Evolutionary conservation across 2,797 vertebrate species (phyloP).

Genomic region (Hydrocynus forskahlii): DNA sequence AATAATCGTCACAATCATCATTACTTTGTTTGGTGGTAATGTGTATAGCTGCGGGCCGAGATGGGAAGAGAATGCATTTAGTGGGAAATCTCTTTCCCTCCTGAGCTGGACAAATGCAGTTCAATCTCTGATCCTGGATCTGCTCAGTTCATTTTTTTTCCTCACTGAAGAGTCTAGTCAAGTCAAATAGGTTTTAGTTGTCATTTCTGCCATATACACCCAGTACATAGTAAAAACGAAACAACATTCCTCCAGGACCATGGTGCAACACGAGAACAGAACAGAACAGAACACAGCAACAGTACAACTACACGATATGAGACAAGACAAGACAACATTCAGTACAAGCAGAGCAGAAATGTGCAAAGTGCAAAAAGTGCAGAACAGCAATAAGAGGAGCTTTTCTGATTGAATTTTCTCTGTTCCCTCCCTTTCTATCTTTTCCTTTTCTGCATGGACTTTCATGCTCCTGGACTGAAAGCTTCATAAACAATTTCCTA

Average conservation of each 20-base stretch:
- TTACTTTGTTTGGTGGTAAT: conserved; percentile 70
- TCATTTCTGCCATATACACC: too few species aligned
- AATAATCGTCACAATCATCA: conserved; percentile 75
- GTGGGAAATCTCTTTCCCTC: conserved; percentile 50
- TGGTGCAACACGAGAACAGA: too few species aligned
- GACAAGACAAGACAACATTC: too few species aligned
- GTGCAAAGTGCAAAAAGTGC: too few species aligned
- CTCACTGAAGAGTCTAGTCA: conserved; percentile 27
- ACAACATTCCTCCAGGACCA: too few species aligned
- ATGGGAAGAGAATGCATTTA: conserved; percentile 57
- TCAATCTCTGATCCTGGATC: conserved; percentile 75
- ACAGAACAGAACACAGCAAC: too few species aligned
- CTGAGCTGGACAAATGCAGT: conserved; percentile 57
- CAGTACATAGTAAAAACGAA: too few species aligned
- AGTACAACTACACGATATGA: too few species aligned
- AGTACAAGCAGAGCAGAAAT: too few species aligned
- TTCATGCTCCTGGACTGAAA: conserved; percentile 79
- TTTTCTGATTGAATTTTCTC: conserved; percentile 64
- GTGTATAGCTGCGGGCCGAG: conserved; percentile 67
- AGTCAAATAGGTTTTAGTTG: too few species aligned
- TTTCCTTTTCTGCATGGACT: conserved; percentile 63
- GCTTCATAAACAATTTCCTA: conserved; percentile 84
- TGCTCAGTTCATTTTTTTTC: conserved; percentile 68
- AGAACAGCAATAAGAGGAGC: neutral
- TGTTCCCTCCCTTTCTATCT: conserved; percentile 51